These are phyloP conservation scores for Cinclus mexicanus DNA, from an alignment of 2,113 vertebrate genomes.

Conservation along the genomic window DNA sequence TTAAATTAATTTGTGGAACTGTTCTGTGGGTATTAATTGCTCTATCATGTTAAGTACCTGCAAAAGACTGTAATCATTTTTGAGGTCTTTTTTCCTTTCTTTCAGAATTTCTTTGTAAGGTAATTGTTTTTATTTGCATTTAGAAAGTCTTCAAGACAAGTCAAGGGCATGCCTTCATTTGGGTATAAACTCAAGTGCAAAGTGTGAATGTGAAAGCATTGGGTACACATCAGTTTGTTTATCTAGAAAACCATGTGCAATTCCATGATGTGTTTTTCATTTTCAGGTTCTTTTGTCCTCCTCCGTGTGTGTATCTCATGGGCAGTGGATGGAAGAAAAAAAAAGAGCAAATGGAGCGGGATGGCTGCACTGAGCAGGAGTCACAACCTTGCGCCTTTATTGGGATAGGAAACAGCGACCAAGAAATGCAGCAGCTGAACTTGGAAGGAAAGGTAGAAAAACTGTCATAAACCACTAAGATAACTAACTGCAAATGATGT, in stretches of 20 bases:
- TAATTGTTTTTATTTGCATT: too few species aligned
- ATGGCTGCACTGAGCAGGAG: slow-evolving; percentile 97
- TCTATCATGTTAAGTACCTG: background rate
- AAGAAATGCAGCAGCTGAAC: slow-evolving; percentile 99
- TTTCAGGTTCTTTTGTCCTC: slow-evolving; percentile 96
- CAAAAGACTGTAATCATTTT: background rate
- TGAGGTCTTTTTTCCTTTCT: background rate
- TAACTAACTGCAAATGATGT: background rate
- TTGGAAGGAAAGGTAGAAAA: slow-evolving; percentile 95
- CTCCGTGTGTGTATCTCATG: slow-evolving; percentile 98
- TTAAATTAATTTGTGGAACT: background rate
- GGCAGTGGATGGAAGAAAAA: slow-evolving; percentile 99
- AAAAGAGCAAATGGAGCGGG: slow-evolving; percentile 99
- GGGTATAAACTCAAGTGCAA: background rate
- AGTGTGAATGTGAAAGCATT: background rate
- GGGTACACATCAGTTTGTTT: background rate
- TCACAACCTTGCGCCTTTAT: slow-evolving; percentile 98
- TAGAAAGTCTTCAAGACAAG: background rate
- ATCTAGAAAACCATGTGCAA: background rate
- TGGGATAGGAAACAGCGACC: slow-evolving; percentile 98
- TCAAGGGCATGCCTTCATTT: background rate
- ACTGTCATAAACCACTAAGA: background rate
- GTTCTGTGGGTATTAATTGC: background rate
- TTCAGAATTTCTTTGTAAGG: background rate
- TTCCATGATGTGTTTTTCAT: background rate